A percentile compares a stretch with the other conserved stretches of the same genome.
Evolutionary conservation across 2,888 invertebrate species (phyloP).

Genomic region (Cremastinae sp.): DNA sequence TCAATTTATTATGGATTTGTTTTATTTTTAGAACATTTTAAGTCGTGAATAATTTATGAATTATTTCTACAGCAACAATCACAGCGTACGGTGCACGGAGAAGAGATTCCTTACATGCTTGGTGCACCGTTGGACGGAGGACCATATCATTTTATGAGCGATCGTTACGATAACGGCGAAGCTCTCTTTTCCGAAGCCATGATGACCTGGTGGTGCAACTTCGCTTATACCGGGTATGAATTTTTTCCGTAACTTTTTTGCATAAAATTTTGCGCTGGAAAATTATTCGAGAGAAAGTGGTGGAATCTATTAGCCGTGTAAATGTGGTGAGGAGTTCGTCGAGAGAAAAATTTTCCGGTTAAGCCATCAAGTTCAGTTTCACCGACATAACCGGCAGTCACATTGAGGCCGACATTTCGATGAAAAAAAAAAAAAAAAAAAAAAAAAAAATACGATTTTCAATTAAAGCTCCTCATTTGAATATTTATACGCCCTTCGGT

Average conservation of each 20-base stretch:
- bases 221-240: slow-evolving; percentile 91
- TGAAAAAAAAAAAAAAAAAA: slow-evolving; percentile 14
- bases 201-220: slow-evolving; percentile 95
- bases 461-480: slow-evolving; percentile 66
- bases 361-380: slow-evolving; percentile 14
- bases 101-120: slow-evolving; percentile 93
- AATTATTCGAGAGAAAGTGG: slow-evolving; percentile 61
- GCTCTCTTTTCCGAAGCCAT: slow-evolving; percentile 90
- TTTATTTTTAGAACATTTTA: background rate
- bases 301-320: slow-evolving; percentile 61
- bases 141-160: slow-evolving; percentile 85
- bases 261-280: slow-evolving; percentile 35
- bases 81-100: slow-evolving; percentile 85
- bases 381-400: slow-evolving; percentile 16
- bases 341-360: slow-evolving; percentile 18
- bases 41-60: background rate
- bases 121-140: slow-evolving; percentile 89
- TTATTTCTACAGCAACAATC: slow-evolving; percentile 72
- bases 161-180: slow-evolving; percentile 89
- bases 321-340: background rate
- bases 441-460: slow-evolving; percentile 64
- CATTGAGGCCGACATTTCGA: slow-evolving; percentile 52
- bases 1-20: background rate
- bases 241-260: slow-evolving; percentile 20
- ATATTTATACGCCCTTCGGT: slow-evolving; percentile 63